Conservation (phyloP, 2,797 vertebrate species). For the Pangasius larnaudii region DNA sequence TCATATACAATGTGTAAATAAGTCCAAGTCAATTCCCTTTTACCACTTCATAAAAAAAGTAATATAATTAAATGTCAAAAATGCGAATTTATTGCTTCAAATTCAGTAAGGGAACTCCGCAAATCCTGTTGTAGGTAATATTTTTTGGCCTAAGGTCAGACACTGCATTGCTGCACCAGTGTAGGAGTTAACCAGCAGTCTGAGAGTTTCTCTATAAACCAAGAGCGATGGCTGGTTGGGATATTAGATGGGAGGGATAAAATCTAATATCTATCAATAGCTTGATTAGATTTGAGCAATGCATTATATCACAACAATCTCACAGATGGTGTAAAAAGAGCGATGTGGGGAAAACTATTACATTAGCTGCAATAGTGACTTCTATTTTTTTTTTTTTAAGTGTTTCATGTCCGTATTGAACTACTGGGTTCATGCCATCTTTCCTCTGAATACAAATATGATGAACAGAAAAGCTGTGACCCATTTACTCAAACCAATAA, state of each 20-base stretch:
- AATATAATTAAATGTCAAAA: background rate
- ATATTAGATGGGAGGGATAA: background rate
- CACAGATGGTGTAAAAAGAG: background rate
- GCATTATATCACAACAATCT: slow-evolving; percentile 5
- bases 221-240: background rate
- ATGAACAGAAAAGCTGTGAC: background rate
- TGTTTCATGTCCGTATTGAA: background rate
- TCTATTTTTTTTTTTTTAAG: background rate
- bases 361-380: background rate
- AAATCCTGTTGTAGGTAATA: background rate
- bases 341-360: background rate
- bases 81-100: background rate
- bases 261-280: slow-evolving; percentile 1
- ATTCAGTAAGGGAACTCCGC: background rate
- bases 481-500: background rate
- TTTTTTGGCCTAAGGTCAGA: background rate
- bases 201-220: background rate
- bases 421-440: background rate
- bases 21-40: background rate
- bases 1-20: background rate
- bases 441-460: background rate
- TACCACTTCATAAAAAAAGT: background rate
- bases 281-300: background rate
- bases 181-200: slow-evolving; percentile 7
- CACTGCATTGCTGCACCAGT: background rate